Conservation (phyloP, 2,113 vertebrate species). For the Tragelaphus strepsiceros region DNA sequence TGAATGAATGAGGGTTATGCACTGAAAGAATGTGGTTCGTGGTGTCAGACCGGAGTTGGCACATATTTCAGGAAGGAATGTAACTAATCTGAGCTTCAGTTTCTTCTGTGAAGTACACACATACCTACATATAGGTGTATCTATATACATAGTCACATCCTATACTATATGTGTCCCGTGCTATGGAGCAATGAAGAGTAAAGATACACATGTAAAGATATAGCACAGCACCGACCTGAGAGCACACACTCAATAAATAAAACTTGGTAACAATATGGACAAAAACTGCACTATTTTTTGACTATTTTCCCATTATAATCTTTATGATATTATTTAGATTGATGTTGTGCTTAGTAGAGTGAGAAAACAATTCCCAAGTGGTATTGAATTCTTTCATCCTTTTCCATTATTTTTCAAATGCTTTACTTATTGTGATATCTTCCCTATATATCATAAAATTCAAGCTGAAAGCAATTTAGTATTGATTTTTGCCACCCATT, state of each 20-base stretch:
- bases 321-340: not conserved
- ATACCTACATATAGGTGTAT: not conserved
- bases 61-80: not conserved
- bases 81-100: not conserved
- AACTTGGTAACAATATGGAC: no score
- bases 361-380: not conserved
- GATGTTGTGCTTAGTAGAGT: not conserved
- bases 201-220: not conserved
- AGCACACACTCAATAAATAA: not conserved
- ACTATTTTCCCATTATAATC: not conserved
- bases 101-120: not conserved
- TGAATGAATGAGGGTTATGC: not conserved
- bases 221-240: not conserved
- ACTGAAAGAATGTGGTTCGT: not conserved
- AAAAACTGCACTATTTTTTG: not conserved
- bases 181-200: not conserved
- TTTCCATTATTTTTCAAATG: not conserved
- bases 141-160: not conserved
- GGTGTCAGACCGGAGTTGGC: not conserved
- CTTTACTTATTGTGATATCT: not conserved
- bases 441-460: not conserved
- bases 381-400: not conserved
- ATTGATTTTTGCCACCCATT: not conserved
- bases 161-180: not conserved
- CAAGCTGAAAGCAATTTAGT: not conserved